Base-by-base conservation (phyloP, 2,888 invertebrate species). In the Hedya salicella region DNA sequence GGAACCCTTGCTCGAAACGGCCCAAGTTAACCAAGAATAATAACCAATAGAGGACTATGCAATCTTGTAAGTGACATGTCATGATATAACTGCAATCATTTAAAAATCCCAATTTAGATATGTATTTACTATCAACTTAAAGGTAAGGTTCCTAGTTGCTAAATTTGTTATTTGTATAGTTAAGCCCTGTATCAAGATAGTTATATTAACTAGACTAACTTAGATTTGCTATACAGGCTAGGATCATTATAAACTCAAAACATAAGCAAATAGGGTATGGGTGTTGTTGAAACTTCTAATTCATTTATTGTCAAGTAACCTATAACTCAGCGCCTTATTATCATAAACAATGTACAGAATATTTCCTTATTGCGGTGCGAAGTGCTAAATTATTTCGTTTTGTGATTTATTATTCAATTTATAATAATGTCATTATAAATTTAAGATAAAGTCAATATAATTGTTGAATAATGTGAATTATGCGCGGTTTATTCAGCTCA, bases 281-380 rank as follows among this genome's bases (percentile, higher is more conserved):
- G 48, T 61, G 48, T 75, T 70, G 73, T 44, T 68, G 70, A 71
- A 74, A 74, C 74, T 76, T 76, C 72, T 69, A 73, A 69, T 73
- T 77, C 72, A 69, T 75, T 74, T 74, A 70, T 70, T 71, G 74
- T 68, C 69, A 74, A 77, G 75, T 49, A 75, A 68, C 75, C 76
- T 76, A 74, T 78, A 76, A 78, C 74, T 76, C 73, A 75, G 66
- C 62, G 52, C 69, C 75, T 75, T 62, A 78, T 78, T 78, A 75
- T 72, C 74, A 76, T 75, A 64, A 68, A 71, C 75, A 77, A 75
- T 74, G 74, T 63, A 69, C 72, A 73, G 75, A 69, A 74, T 77
- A 73, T 70, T 70, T 66, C 66, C 68, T 67, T 68, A 70, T 69
- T 69, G 67, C 71, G 42, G 40, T 42, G 69, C 62, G 52, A 56